These are phyloP conservation scores for Caenorhabditis sp. DNA, from an alignment of 2,888 invertebrate genomes.

Conservation along the genomic window DNA sequence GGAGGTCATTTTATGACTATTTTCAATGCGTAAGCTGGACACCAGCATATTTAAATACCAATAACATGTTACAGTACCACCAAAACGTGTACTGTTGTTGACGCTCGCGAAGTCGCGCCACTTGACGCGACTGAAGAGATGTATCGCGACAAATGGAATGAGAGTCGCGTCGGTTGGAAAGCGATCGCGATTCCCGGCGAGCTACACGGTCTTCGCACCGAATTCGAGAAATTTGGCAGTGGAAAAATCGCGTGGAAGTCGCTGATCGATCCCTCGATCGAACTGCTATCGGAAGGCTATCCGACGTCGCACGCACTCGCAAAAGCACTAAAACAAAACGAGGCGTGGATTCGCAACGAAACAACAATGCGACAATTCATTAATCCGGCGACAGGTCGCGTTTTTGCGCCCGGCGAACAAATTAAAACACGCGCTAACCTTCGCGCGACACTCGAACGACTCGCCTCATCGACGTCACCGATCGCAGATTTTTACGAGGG, in stretches of 20 bases:
- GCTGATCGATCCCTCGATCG: constrained; percentile 66
- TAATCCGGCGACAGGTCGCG: constrained; percentile 60
- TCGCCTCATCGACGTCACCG: constrained; percentile 62
- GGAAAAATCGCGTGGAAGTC: constrained; percentile 55
- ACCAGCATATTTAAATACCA: no score
- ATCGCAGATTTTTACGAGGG: constrained; percentile 61
- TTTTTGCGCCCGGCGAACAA: constrained; percentile 66
- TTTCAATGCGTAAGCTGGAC: constrained; percentile 75
- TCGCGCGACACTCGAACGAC: constrained; percentile 47
- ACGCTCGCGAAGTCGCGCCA: constrained; percentile 73
- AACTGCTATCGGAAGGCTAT: constrained; percentile 64
- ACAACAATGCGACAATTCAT: constrained; percentile 61
- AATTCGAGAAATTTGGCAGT: constrained; percentile 59
- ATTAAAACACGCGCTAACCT: constrained; percentile 58
- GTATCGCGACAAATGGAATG: constrained; percentile 66
- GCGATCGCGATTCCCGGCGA: constrained; percentile 69
- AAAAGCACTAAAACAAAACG: constrained; percentile 52
- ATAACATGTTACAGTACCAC: constrained; percentile 52
- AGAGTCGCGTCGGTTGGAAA: constrained; percentile 63
- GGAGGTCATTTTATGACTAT: constrained; percentile 88
- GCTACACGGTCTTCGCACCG: constrained; percentile 63
- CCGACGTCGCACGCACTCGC: constrained; percentile 69
- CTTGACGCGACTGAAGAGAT: constrained; percentile 75
- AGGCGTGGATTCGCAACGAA: constrained; percentile 51
- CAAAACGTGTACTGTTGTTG: constrained; percentile 68